Evolutionary conservation across 1,140 invertebrate genomes (phyloP).

Genomic region (Maconellicoccus hirsutus): DNA sequence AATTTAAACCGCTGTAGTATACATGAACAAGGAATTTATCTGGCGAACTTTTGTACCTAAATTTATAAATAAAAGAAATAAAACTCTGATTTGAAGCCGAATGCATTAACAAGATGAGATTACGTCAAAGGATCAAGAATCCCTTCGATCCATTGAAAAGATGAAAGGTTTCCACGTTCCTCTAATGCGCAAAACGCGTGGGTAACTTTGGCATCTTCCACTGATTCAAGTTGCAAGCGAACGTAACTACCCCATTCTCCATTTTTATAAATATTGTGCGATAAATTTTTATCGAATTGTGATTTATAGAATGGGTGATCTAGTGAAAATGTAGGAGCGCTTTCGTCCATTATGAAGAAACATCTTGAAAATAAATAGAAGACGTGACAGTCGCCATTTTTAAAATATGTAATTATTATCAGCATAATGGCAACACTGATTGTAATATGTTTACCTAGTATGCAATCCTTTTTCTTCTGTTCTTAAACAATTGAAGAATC

Average conservation of each 20-base stretch:
- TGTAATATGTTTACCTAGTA: slow-evolving; percentile 30
- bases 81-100: too few species aligned
- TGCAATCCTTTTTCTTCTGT: slow-evolving; percentile 54
- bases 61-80: too few species aligned
- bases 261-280: slow-evolving; percentile 60
- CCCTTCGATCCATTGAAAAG: slow-evolving; percentile 69
- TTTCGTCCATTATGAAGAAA: slow-evolving; percentile 49
- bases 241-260: slow-evolving; percentile 72
- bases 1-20: slow-evolving; percentile 40
- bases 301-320: slow-evolving; percentile 47
- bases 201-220: slow-evolving; percentile 36
- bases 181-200: slow-evolving; percentile 68
- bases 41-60: slow-evolving; percentile 51
- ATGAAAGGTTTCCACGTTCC: slow-evolving; percentile 71
- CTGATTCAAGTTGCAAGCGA: slow-evolving; percentile 44
- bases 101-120: too few species aligned
- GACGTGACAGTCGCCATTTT: too few species aligned
- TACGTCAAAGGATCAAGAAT: slow-evolving; percentile 39
- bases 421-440: too few species aligned
- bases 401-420: too few species aligned
- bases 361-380: slow-evolving; percentile 37
- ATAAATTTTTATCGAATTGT: slow-evolving; percentile 57
- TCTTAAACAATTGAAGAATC: slow-evolving; percentile 61
- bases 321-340: slow-evolving; percentile 50
- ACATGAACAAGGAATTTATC: slow-evolving; percentile 50